A percentile compares a stretch with the other conserved stretches of the same genome.
phyloP scores from a whole-genome alignment of 2,113 vertebrate genomes.

The Copsychus sechellarum region DNA sequence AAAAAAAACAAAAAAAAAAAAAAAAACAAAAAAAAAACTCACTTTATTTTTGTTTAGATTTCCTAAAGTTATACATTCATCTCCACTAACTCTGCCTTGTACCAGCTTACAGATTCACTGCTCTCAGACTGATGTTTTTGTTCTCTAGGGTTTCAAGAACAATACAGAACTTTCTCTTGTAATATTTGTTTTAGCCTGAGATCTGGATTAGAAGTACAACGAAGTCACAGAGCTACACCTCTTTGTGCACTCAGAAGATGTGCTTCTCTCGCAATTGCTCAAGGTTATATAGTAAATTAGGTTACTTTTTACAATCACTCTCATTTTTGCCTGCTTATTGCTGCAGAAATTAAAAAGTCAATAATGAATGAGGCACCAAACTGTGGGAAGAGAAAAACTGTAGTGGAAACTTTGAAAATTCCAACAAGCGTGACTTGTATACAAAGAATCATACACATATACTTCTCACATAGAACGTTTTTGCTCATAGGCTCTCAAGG shows the following conservation, averaged over 20 bases:
- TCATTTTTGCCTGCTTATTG: not conserved
- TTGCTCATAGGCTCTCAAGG: not conserved
- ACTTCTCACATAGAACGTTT: not conserved
- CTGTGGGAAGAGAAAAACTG: not conserved
- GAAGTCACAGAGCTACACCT: not conserved
- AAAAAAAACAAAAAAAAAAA: not conserved
- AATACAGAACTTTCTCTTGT: not conserved
- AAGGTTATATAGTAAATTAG: not conserved
- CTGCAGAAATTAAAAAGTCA: slow-evolving; percentile 40
- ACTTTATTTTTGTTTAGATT: not conserved
- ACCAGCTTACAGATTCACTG: not conserved
- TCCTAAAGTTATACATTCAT: not conserved
- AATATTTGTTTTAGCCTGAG: not conserved
- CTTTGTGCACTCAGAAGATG: not conserved
- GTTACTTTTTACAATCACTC: not conserved
- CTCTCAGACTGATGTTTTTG: not conserved
- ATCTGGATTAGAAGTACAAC: not conserved
- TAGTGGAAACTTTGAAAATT: not conserved
- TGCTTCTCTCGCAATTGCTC: not conserved
- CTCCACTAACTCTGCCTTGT: not conserved
- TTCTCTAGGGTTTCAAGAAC: not conserved
- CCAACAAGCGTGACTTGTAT: fast-evolving
- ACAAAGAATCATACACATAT: not conserved
- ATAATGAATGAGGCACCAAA: slow-evolving; percentile 21
- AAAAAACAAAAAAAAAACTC: not conserved